These are phyloP conservation scores for Petromus typicus DNA, from an alignment of 2,113 vertebrate genomes.

Conservation along the genomic window DNA sequence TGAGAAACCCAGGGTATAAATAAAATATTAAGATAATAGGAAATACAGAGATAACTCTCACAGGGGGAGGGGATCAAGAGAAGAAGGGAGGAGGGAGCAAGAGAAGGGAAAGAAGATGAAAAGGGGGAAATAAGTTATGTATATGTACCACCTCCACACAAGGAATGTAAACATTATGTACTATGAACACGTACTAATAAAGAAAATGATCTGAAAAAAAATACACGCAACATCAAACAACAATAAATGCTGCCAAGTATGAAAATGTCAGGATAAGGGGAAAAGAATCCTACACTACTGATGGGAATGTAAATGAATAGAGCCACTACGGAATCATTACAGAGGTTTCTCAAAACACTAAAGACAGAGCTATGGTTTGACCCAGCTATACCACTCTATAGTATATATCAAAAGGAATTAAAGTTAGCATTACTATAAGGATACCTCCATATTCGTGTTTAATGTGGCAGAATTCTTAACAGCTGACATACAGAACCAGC, in stretches of 20 bases:
- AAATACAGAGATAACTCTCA: background rate
- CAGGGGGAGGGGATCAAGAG: background rate
- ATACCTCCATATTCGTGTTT: background rate
- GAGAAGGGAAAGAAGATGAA: background rate
- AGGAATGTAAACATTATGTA: background rate
- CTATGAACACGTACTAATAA: background rate
- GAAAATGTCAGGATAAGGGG: background rate
- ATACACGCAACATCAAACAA: background rate
- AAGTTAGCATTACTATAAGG: background rate
- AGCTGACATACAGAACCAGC: background rate
- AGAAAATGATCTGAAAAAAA: background rate
- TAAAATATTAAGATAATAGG: background rate
- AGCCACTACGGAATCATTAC: background rate
- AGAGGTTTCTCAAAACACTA: background rate
- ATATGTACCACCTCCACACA: background rate
- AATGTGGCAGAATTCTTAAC: background rate
- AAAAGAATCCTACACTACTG: background rate
- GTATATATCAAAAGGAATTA: background rate
- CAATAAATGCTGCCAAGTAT: background rate
- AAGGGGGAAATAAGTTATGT: background rate
- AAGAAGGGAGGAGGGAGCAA: background rate
- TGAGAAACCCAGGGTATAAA: background rate
- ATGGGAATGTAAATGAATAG: background rate
- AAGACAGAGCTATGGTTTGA: background rate
- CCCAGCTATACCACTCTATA: background rate